phyloP scores from a whole-genome alignment of 2,888 invertebrate genomes.

The Amorpha juglandis region DNA sequence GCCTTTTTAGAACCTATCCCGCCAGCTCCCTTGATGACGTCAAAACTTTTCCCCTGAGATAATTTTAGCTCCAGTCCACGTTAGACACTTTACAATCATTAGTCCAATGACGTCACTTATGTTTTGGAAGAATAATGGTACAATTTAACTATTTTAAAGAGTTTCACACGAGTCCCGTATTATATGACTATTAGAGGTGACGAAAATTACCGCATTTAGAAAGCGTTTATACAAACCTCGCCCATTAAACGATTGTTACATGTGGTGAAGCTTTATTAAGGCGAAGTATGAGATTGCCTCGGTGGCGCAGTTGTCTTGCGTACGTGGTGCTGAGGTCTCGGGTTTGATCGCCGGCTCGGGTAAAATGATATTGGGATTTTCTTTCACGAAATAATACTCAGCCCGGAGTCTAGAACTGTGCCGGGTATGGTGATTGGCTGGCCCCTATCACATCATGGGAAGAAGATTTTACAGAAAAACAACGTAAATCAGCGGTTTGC shows the following conservation, averaged over 20 bases:
- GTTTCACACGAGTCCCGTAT: slow-evolving; percentile 48
- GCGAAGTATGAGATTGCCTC: neutral
- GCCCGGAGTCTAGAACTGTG: too few relatives aligned
- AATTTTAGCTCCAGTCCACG: neutral
- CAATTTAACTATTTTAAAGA: neutral
- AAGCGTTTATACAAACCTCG: slow-evolving; percentile 60
- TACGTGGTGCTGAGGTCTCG: neutral
- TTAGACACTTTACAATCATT: neutral
- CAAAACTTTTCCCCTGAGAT: too few relatives aligned
- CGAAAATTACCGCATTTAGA: slow-evolving; percentile 58
- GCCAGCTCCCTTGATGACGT: too few relatives aligned
- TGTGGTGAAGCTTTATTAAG: slow-evolving; percentile 29
- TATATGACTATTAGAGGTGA: slow-evolving; percentile 64
- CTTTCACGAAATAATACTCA: too few relatives aligned
- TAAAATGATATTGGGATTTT: too few relatives aligned
- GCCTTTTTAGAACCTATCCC: too few relatives aligned
- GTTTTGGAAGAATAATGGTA: neutral
- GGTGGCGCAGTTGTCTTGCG: too few relatives aligned
- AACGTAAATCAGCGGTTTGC: too few relatives aligned
- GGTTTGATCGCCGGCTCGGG: too few relatives aligned
- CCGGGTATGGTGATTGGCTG: too few relatives aligned
- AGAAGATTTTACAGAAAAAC: too few relatives aligned
- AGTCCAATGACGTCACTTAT: neutral
- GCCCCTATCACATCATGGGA: too few relatives aligned
- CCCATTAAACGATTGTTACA: slow-evolving; percentile 43